Evolutionary conservation across 2,797 vertebrate species (phyloP), one percentile per base, ranked within the genome.

Genomic region (Hydrocynus forskahlii): DNA sequence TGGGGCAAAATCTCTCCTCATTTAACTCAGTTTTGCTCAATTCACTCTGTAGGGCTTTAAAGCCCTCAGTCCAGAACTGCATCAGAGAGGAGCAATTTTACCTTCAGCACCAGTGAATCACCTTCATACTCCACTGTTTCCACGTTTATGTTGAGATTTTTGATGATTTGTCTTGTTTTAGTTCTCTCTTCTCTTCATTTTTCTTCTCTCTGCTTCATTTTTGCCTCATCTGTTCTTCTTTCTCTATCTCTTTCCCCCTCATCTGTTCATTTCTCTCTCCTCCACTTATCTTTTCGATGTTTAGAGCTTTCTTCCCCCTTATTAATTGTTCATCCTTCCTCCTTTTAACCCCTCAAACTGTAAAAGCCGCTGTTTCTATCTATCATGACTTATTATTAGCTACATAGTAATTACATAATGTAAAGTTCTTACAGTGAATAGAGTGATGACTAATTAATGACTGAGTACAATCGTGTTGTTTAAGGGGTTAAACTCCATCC

Each of bases 91-190:
- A 23, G 4, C 12, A 2, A 13, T 14, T 13, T 25, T 10, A 50
- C 43, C 43, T 8, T 16, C 52, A 76, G 43, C 7, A 50, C 48
- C 48, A 50, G 9, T 13, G 7, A 2, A 12, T 50, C 48, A 50
- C 1, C 10, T n/a, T 4, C 14, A 16, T 0, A 55, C 57, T 68
- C 76, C 16, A 45, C 48, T 75, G 1, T 69, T 55, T 16, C 85
- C 81, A 86, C 85, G 78, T 89, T 81, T 81, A 86, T 86, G 29
- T 29, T 29, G 29, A 29, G 29, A 29, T 29, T 29, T 3, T 29
- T 29, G 29, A 29, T 29, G 1, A 29, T 29, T 29, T 29, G 29
- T 74, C 12, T 62, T 79, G 71, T 83, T 71, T 79, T 91, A 76
- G 92, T 12, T 6, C 7, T 21, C 40, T 17, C 19, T 16, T 21